phyloP scores from a whole-genome alignment of 92 coral and sea anemone genomes.

The Bergia puertoricense region DNA sequence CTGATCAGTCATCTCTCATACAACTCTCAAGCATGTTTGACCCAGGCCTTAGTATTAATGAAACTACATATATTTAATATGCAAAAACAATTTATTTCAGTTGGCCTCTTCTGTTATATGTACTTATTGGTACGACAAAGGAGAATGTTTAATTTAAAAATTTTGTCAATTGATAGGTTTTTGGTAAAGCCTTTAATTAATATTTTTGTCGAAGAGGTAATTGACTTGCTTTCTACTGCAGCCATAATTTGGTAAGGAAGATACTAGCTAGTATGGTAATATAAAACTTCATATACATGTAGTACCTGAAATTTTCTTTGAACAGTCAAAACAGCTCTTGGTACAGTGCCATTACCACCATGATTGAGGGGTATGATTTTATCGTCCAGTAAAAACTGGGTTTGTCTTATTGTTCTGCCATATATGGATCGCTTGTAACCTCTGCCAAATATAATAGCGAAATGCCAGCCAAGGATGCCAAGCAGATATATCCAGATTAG shows the following conservation, averaged over 20 bases:
- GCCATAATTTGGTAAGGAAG: not conserved
- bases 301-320: constrained; percentile 64
- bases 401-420: constrained; percentile 60
- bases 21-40: too few species aligned
- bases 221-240: not conserved
- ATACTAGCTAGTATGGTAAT: not conserved
- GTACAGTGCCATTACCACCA: constrained; percentile 79
- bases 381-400: constrained; percentile 60
- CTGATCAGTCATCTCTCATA: too few species aligned
- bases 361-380: constrained; percentile 56
- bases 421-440: constrained; percentile 72
- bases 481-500: constrained; percentile 3
- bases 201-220: not conserved
- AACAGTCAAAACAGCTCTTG: constrained; percentile 58
- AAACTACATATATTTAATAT: too few species aligned
- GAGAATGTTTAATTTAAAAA: too few species aligned
- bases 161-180: too few species aligned
- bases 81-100: too few species aligned
- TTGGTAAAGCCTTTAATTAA: too few species aligned
- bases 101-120: too few species aligned
- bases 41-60: too few species aligned
- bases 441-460: constrained; percentile 65
- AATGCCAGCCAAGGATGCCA: constrained; percentile 22
- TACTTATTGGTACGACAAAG: too few species aligned
- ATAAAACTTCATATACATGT: not conserved